Percentiles rank a stretch among this genome's conserved stretches.
phyloP scores from a whole-genome alignment of 2,797 vertebrate species.

The Pseudochromis fuscus region DNA sequence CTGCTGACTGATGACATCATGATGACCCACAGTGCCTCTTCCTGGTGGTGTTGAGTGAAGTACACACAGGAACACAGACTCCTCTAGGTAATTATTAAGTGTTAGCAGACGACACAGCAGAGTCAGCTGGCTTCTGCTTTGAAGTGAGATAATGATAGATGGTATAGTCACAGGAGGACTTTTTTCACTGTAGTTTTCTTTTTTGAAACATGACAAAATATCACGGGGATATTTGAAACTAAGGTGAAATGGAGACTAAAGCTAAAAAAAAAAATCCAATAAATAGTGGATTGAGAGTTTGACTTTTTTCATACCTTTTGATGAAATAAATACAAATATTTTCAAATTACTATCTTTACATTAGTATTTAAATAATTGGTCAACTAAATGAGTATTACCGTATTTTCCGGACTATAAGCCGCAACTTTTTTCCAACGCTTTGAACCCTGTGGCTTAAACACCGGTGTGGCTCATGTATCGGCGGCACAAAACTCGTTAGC shows the following conservation, averaged over 20 bases:
- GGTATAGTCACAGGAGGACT: background rate
- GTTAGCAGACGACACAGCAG: conserved; percentile 38
- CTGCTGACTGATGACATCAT: conserved; percentile 76
- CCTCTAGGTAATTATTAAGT: conserved; percentile 56
- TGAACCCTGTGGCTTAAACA: too few species aligned
- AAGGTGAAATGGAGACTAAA: background rate
- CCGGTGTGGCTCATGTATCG: too few species aligned
- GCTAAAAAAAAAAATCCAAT: too few species aligned
- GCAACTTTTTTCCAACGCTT: too few species aligned
- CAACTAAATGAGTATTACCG: too few species aligned
- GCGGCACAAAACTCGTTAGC: too few species aligned
- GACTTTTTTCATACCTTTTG: too few species aligned
- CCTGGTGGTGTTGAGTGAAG: conserved; percentile 65
- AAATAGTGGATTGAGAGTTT: too few species aligned
- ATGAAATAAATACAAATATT: too few species aligned
- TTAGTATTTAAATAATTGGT: conserved; percentile 1
- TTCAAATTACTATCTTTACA: too few species aligned
- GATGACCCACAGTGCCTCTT: conserved; percentile 64
- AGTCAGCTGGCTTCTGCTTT: conserved; percentile 26
- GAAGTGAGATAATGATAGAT: background rate
- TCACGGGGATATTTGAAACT: background rate
- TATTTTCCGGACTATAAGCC: too few species aligned
- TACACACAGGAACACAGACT: conserved; percentile 61
- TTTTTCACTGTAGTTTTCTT: background rate
- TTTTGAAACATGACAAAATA: background rate